phyloP scores from a whole-genome alignment of 2,797 vertebrate species.

The Acanthurus tractus region DNA sequence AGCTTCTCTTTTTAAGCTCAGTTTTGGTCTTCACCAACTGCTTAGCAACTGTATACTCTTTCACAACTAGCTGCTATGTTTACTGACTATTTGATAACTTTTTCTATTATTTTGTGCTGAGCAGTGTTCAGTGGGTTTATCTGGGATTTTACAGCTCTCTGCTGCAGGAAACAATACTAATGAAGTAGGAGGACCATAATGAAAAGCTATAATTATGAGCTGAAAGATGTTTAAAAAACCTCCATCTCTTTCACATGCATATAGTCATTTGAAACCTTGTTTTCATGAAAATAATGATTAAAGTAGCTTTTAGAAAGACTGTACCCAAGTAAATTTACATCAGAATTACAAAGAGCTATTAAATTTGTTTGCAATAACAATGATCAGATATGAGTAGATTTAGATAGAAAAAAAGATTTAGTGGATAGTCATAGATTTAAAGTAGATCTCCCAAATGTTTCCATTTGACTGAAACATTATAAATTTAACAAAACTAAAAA shows the following conservation, averaged over 20 bases:
- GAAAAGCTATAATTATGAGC: not conserved
- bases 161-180: not conserved
- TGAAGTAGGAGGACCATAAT: not conserved
- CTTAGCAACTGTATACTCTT: too few species aligned
- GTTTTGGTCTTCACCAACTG: too few species aligned
- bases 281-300: not conserved
- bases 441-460: not conserved
- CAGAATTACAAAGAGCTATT: not conserved
- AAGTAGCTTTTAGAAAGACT: constrained; percentile 10
- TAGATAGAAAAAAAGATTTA: too few species aligned
- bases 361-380: not conserved
- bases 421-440: too few species aligned
- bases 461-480: not conserved
- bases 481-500: not conserved
- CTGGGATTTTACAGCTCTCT: too few species aligned
- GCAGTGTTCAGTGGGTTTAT: not conserved
- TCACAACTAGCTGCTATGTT: not conserved
- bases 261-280: not conserved
- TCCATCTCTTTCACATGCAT: not conserved
- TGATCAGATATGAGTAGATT: not conserved
- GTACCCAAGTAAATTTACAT: not conserved
- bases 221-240: not conserved
- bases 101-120: not conserved
- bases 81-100: not conserved
- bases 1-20: too few species aligned